Evolutionary conservation across 2,113 vertebrate species (phyloP).

Genomic region (Chionomys nivalis): DNA sequence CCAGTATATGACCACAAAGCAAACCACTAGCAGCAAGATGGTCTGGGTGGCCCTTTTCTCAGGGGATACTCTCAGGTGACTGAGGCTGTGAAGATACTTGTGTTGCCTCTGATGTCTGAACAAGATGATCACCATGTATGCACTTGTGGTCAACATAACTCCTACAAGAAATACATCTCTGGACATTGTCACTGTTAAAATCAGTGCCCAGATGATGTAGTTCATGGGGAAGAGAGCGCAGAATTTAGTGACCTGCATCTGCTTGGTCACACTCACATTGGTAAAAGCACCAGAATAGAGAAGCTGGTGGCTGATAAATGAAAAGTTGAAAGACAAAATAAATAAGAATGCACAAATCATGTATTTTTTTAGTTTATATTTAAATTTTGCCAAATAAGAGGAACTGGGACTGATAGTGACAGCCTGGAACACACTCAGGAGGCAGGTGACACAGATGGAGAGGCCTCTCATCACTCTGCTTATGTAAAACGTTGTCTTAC

Average conservation of each 20-base stretch:
- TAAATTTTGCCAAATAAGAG: neutral
- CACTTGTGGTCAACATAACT: neutral
- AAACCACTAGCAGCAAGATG: neutral
- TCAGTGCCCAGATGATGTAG: neutral
- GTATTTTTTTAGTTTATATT: neutral
- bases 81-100: neutral
- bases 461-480: neutral
- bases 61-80: neutral
- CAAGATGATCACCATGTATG: neutral
- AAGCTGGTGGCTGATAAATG: neutral
- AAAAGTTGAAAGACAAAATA: neutral
- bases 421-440: neutral
- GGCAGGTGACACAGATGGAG: neutral
- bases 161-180: neutral
- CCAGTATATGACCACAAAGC: neutral
- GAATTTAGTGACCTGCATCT: neutral
- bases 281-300: neutral
- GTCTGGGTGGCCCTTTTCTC: neutral
- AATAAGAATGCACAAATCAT: neutral
- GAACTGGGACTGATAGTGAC: neutral
- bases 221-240: neutral
- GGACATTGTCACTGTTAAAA: neutral
- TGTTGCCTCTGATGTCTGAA: neutral
- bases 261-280: neutral
- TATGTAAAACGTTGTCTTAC: neutral